A percentile compares a stretch with the other conserved stretches of the same genome.
Conservation (phyloP, 53 echinoderm and acorn worm genomes). For the Apostichopus leukothele region DNA sequence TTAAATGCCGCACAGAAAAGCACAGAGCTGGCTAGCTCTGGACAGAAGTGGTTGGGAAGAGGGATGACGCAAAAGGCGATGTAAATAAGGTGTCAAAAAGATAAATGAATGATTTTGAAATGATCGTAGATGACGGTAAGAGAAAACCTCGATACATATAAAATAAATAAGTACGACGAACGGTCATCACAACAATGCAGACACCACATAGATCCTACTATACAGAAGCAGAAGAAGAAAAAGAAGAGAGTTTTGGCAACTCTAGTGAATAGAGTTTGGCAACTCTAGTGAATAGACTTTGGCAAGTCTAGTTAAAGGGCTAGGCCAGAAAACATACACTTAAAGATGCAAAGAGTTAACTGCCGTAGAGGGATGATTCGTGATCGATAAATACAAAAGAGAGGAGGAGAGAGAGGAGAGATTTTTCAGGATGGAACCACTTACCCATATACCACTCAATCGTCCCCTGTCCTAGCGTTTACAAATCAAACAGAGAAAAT, state of each 20-base stretch:
- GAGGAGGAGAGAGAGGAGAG: too few relatives aligned
- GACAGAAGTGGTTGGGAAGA: background rate
- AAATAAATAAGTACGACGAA: background rate
- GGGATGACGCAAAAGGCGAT: background rate
- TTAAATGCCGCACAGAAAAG: too few relatives aligned
- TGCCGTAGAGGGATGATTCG: too few relatives aligned
- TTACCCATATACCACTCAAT: conserved; percentile 36
- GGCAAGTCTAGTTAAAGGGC: too few relatives aligned
- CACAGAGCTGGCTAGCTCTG: too few relatives aligned
- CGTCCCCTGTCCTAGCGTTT: conserved; percentile 17
- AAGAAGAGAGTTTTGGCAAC: background rate
- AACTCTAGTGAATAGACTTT: too few relatives aligned
- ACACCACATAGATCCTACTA: background rate
- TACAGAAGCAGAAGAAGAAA: background rate
- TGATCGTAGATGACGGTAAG: too few relatives aligned
- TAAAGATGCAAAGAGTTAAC: too few relatives aligned
- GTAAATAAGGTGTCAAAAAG: background rate
- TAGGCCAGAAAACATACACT: too few relatives aligned
- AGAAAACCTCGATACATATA: too few relatives aligned
- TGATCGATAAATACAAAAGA: too few relatives aligned
- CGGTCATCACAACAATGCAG: background rate
- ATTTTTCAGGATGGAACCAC: background rate
- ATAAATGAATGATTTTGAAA: background rate
- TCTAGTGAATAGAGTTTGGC: too few relatives aligned
- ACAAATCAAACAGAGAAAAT: conserved; percentile 41